Evolutionary conservation across 2,888 invertebrate genomes (phyloP), one percentile per base, ranked within the genome.

Genomic region (Cybosia mesomella): DNA sequence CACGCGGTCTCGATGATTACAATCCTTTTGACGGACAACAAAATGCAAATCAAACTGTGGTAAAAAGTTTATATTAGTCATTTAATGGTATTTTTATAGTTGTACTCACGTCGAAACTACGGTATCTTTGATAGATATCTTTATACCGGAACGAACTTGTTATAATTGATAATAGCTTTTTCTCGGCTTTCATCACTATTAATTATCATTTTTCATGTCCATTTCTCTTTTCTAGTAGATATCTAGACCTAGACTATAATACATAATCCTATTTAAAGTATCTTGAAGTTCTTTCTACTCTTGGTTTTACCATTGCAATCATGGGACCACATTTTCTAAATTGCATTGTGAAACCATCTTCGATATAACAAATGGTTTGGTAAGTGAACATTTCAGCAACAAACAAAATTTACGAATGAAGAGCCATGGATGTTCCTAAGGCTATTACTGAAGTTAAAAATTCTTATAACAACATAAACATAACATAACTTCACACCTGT

Each of bases 1-100:
- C 96, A 86, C 96, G 96, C 86, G 97, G 98, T 62, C 96, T 99
- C 66, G 99, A 99, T 89, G 98, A 99, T 87, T 99, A 98, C 93
- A 99, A 99, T 94, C 99, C 99, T 36, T 99, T 99, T 92, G 98
- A 98, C 79, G 97, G 97, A 82, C 96, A 94, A 81, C 92, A 91
- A 84, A 93, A 92, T 90, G 90, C 90, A 76, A 94, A 91, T 89
- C 94, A 92, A 86, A 71, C 95, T 94, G 86, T 96, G 96, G 90
- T 96, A 96, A 85, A 87, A 83, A 74, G 75, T 78, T 77, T 69
- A 54, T 80, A 84, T 85, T 87, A 86, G 80, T 88, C 87, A 88
- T 84, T 39, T 21, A 76, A 63, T 81, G 72, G 70, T 80, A 79
- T 82, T 83, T 75, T 81, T 79, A 82, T 87, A 85, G 85, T 82